Conservation (phyloP, 2,888 invertebrate species). For the Apamea epomidion region DNA sequence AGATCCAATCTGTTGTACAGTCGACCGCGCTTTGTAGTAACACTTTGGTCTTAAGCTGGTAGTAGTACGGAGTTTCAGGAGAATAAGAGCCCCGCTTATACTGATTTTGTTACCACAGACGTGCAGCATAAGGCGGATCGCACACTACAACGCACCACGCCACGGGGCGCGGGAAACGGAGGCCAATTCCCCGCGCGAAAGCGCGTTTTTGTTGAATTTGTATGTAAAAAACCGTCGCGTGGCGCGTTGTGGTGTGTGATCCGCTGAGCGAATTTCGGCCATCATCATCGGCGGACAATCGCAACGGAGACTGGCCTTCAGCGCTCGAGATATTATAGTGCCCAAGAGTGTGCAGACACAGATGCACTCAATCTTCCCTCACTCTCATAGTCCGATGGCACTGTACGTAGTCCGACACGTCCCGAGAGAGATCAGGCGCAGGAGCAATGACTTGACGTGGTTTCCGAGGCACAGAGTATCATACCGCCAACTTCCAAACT, state of each 20-base stretch:
- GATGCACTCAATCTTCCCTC: neutral
- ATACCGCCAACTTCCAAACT: neutral
- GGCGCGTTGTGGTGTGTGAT: too few relatives aligned
- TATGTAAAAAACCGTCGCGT: too few relatives aligned
- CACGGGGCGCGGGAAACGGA: too few relatives aligned
- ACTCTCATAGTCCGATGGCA: neutral
- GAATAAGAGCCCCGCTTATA: neutral
- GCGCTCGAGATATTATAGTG: neutral
- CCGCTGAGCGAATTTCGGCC: neutral
- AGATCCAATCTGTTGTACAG: conserved; percentile 9
- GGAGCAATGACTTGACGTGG: neutral
- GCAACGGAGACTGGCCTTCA: neutral
- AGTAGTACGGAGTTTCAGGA: neutral
- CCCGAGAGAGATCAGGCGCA: neutral
- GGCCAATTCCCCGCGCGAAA: too few relatives aligned
- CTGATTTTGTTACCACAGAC: neutral
- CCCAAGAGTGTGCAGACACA: neutral
- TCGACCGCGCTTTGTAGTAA: neutral
- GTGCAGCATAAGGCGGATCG: too few relatives aligned
- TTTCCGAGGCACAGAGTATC: neutral
- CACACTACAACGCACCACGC: too few relatives aligned
- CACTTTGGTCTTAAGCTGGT: neutral
- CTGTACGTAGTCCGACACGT: neutral
- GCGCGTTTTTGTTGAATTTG: too few relatives aligned
- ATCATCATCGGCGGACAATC: neutral